Evolutionary conservation across 2,888 invertebrate genomes (phyloP).

Genomic region (Cerastis leucographa): DNA sequence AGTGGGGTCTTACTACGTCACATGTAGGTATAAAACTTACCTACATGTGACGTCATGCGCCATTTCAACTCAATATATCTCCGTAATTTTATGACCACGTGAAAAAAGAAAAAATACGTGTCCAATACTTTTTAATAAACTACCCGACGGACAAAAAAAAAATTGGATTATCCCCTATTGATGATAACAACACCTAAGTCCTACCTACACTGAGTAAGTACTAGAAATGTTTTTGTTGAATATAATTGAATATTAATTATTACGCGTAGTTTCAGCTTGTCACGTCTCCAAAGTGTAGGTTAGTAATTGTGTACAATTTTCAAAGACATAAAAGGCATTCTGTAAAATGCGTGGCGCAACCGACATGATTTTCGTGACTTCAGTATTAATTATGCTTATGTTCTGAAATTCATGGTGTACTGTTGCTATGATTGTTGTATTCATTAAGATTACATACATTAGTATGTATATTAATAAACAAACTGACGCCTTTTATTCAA

Average conservation of each 20-base stretch:
- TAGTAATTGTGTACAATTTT: slow-evolving; percentile 39
- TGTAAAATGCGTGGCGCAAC: slow-evolving; percentile 6
- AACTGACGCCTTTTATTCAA: too few relatives aligned
- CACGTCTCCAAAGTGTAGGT: neutral
- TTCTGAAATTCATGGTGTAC: slow-evolving; percentile 3
- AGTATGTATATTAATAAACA: too few relatives aligned
- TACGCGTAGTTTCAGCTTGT: slow-evolving; percentile 19
- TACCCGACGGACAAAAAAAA: too few relatives aligned
- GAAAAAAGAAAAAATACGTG: too few relatives aligned
- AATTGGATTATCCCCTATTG: too few relatives aligned
- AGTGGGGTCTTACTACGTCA: too few relatives aligned
- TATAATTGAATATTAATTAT: slow-evolving; percentile 36
- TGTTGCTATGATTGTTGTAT: neutral
- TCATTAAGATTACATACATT: neutral
- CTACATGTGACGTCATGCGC: too few relatives aligned
- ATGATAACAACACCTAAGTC: neutral
- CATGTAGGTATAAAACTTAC: too few relatives aligned
- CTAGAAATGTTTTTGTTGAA: slow-evolving; percentile 5
- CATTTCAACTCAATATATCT: too few relatives aligned
- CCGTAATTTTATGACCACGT: too few relatives aligned
- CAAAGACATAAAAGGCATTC: slow-evolving; percentile 15
- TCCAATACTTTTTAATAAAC: too few relatives aligned
- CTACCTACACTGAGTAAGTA: slow-evolving; percentile 6
- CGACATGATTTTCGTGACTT: slow-evolving; percentile 40
- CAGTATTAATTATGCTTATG: slow-evolving; percentile 2